Evolutionary conservation across 2,888 invertebrate genomes (phyloP), one percentile per base, ranked within the genome.

Genomic region (Malthinus flaveolus): DNA sequence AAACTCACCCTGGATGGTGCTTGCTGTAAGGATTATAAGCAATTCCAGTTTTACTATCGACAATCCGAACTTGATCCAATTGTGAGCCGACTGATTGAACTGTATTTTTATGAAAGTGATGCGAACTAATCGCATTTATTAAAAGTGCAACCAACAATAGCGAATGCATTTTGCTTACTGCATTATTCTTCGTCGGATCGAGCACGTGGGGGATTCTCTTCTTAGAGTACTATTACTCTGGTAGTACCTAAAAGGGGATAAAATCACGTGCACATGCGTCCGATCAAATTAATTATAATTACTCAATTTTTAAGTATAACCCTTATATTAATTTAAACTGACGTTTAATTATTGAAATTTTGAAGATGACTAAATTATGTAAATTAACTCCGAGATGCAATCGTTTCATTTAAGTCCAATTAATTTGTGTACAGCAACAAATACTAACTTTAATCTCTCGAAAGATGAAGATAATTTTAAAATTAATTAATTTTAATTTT

Each of bases 151-250:
- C 62, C 58, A 63, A 59, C 62, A 67, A 48, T 51, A 64, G 46
- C 65, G 54, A 56, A 46, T 61, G 65, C 67, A 67, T 67, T 58
- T 59, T 67, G 67, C 65, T 52, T 60, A 66, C 66, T 66, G 66
- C 44, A 51, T 23, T 23, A 23, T 23, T 23, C 44, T 47, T 42
- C 31, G 31, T 11, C 13, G 47, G 42, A 44, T 46, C 56, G 45
- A 33, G 60, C 63, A 63, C 60, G 62, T 63, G 62, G 23, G 23
- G 50, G 44, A n/a, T n/a, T n/a, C 44, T 42, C 39, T 42, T 12
- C 8, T 23, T 5, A 23, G 23, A 23, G 23, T 23, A 23, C 23
- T 23, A 23, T 3, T 23, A 23, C 23, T 23, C 23, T 5, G 5
- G 23, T 23, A 23, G 3, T 23, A 23, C 23, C 23, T 23, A 23